A percentile compares a stretch with the other conserved stretches of the same genome.
phyloP scores from a whole-genome alignment of 1,140 invertebrate species.

The Procambarus clarkii region DNA sequence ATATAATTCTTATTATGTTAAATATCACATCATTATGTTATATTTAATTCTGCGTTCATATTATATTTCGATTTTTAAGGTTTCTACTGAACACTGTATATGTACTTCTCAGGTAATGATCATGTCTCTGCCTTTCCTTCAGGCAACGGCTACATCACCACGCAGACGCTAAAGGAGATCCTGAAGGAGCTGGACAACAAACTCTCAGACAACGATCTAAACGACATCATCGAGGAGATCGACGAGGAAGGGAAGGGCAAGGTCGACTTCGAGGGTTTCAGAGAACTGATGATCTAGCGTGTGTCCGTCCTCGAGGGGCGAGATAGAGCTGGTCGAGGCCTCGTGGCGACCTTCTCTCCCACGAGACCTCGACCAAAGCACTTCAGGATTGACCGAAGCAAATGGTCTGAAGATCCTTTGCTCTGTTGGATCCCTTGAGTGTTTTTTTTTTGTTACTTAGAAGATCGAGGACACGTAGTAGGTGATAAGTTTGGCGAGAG shows the following conservation, averaged over 20 bases:
- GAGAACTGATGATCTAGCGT: background rate
- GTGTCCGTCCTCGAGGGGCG: too few relatives aligned
- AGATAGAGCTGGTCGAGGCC: too few relatives aligned
- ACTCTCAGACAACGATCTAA: constrained; percentile 83
- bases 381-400: too few relatives aligned
- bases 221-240: constrained; percentile 52
- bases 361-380: background rate
- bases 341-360: background rate
- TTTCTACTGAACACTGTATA: background rate
- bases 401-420: too few relatives aligned
- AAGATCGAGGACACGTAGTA: too few relatives aligned
- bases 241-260: constrained; percentile 51
- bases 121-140: background rate
- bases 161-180: constrained; percentile 86
- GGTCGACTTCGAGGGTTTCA: constrained; percentile 52
- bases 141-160: constrained; percentile 33
- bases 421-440: too few relatives aligned
- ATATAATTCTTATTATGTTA: background rate
- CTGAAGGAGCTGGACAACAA: constrained; percentile 87
- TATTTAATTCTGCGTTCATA: background rate
- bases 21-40: background rate
- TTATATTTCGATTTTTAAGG: background rate
- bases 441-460: too few relatives aligned
- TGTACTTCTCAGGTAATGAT: background rate
- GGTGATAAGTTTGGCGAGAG: too few relatives aligned